Base-by-base conservation (phyloP, 2,888 invertebrate genomes). In the Trissolcus japonicus region DNA sequence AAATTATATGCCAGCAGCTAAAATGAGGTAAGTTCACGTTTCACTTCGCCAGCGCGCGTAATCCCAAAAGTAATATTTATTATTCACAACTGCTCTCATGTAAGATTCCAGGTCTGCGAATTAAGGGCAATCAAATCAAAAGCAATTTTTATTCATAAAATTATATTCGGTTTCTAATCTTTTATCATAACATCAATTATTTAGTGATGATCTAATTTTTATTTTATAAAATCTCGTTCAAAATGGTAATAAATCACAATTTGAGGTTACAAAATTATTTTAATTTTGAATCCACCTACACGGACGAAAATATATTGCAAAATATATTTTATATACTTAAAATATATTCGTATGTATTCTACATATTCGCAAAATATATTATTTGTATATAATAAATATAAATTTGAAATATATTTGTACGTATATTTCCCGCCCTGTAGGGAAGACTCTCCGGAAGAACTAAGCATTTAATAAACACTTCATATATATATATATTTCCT, bases 1-100 rank as follows among this genome's bases (percentile, higher is more conserved):
- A 74, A 74, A 74, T 74, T 67, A 61, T 65, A 73, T 57, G 53
- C 51, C n/a, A 66, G 46, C 57, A 16, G 61, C 61, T 56, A 56
- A 59, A 73, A 60, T 66, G 66, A 60, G 41, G 25, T 48, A 46
- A 61, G 51, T 61, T 43, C 56, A 25, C 29, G 51, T 61, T 67
- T 57, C 19, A 55, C 57, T 61, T n/a, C 43, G 41, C 19, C 54
- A n/a, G 29, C 25, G 62, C 25, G 9, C 35, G 35, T 35, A 14
- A 67, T 67, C 67, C 62, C 57, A 67, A 74, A 67, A 60, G 74
- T 77, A 80, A 80, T 79, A 75, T 79, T 79, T 77, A 79, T 79
- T 75, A 78, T 80, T 80, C 62, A 78, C 54, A 65, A 60, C 54
- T 63, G 19, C 55, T 66, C 60, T 43, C 51, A 40, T 54, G 66